Evolutionary conservation across 2,797 vertebrate genomes (phyloP), one percentile per base, ranked within the genome.

Genomic region (Anguilla obscura): DNA sequence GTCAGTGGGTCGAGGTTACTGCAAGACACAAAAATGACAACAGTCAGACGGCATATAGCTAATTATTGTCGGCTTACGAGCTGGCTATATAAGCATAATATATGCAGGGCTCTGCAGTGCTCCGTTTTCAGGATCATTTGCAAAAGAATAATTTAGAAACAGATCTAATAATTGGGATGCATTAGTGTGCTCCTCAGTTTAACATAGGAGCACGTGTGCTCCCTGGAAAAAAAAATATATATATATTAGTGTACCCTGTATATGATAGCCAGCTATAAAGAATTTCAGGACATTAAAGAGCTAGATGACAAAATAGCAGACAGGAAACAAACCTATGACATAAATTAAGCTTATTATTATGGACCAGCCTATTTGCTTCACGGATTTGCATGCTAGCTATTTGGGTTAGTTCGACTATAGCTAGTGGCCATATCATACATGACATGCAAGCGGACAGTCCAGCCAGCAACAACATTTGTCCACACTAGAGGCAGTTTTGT

Each of bases 1-100:
- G 98, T 99, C 92, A 99, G 91, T 30, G 98, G 98, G 92, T 99
- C 98, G 97, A 98, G 92, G 93, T 99, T 99, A 91, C 98, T 99
- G 94, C 93, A 90, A 88, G 36, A 90, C 33, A 90, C 40, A 69
- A 45, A 50, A 4, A 40, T 24, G 18, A 45, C 71, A 74, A 33
- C 58, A 63, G 12, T 16, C 12, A 33, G 4, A 36, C 4, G 7
- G 36, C 74, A 79, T 16, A 33, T 40, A 40, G 30, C 30, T 36
- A 36, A 76, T 30, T 4, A 63, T 2, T 9, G 60, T 63, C 18
- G 14, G 12, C 18, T 69, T 27, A n/a, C 66, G 6, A 30, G 66
- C 66, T 27, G 1, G 66, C n/a, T 30, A 69, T 60, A 52, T 52
- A 52, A 52, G 36, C 36, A 40, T 40, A 40, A 40, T 3, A 40